Conservation (phyloP, 2,797 vertebrate genomes). For the Sebastolobus alascanus region DNA sequence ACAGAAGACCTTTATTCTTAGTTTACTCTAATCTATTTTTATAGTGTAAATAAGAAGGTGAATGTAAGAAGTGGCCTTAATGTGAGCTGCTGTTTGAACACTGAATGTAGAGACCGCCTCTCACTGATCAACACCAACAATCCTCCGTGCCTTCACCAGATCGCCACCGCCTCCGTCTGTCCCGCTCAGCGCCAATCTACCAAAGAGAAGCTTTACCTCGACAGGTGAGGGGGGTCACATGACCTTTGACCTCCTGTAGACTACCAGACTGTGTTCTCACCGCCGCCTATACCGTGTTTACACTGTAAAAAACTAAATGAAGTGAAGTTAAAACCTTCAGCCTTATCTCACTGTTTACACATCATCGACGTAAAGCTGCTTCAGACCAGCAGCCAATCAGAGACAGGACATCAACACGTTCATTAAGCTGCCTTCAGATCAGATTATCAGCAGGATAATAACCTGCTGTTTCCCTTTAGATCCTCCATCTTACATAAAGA, state of each 20-base stretch:
- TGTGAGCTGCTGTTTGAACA: conserved; percentile 5
- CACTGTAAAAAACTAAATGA: neutral
- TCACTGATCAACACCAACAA: neutral
- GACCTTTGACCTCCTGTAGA: neutral
- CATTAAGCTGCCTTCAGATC: neutral
- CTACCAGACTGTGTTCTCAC: neutral
- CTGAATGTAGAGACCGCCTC: conserved; percentile 23
- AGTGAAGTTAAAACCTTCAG: neutral
- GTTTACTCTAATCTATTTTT: conserved; percentile 46
- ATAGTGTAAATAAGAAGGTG: conserved; percentile 29
- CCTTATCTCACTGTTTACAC: neutral
- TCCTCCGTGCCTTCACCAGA: neutral
- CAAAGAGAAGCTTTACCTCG: conserved; percentile 8
- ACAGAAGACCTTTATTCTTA: neutral
- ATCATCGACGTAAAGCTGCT: neutral
- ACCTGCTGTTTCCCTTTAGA: conserved; percentile 3
- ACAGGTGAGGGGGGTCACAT: neutral
- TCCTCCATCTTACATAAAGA: neutral
- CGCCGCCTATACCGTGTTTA: neutral
- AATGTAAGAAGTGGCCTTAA: conserved; percentile 46
- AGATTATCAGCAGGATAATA: neutral
- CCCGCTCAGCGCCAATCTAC: neutral
- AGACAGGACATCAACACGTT: neutral
- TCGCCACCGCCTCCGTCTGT: no score
- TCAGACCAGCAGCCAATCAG: conserved; percentile 1